These are phyloP conservation scores for Thelaira solivaga DNA, from an alignment of 2,888 invertebrate genomes.

Conservation along the genomic window DNA sequence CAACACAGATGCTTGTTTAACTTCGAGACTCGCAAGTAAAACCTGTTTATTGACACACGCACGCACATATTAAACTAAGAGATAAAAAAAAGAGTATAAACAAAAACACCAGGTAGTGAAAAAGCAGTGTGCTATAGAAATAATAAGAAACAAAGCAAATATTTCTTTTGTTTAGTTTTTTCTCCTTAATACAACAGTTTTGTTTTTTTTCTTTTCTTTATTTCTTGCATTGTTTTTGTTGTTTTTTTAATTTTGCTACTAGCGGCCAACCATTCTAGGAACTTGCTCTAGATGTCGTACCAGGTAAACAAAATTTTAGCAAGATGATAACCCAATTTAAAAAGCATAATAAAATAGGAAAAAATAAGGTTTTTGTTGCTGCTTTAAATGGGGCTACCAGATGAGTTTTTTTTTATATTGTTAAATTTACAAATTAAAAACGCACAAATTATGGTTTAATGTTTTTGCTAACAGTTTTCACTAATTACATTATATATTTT, in stretches of 20 bases:
- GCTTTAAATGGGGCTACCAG: neutral
- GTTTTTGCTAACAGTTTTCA: too few relatives aligned
- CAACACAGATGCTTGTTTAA: too few relatives aligned
- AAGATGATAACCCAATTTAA: constrained; percentile 67
- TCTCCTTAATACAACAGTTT: constrained; percentile 13
- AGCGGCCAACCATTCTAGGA: constrained; percentile 74
- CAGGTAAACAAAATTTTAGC: constrained; percentile 69
- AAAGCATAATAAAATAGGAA: neutral
- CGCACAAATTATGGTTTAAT: too few relatives aligned
- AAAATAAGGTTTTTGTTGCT: neutral
- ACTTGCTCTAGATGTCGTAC: constrained; percentile 76
- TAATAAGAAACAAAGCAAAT: neutral
- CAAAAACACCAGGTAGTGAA: neutral
- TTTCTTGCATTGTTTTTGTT: neutral
- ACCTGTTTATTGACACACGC: too few relatives aligned
- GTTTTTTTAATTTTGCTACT: constrained; percentile 7
- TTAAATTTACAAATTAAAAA: too few relatives aligned
- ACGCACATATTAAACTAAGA: too few relatives aligned
- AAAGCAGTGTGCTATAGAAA: neutral
- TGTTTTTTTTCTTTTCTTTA: neutral
- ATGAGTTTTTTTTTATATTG: neutral
- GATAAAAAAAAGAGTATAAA: too few relatives aligned
- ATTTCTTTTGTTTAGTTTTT: neutral
- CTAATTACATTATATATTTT: too few relatives aligned
- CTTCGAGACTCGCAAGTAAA: too few relatives aligned